These are phyloP conservation scores for Chromis chromis DNA, from an alignment of 2,797 vertebrate species.

Conservation along the genomic window DNA sequence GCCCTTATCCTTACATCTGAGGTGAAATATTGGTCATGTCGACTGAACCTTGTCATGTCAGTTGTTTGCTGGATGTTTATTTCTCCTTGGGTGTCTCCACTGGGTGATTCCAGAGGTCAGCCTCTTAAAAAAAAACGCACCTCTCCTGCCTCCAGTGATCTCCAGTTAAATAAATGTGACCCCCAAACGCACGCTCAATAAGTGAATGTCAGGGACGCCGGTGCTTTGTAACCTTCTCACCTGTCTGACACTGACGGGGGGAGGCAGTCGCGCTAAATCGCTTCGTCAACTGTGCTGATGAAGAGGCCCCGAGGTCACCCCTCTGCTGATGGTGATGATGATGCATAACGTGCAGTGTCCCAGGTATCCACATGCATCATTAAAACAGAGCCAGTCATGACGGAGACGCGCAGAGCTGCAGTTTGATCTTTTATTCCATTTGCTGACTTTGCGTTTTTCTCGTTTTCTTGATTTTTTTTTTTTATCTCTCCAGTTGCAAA, in stretches of 20 bases:
- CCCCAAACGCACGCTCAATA: conserved; percentile 29
- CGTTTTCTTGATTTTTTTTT: background rate
- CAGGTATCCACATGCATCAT: conserved; percentile 10
- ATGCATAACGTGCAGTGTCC: conserved; percentile 39
- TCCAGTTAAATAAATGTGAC: conserved; percentile 13
- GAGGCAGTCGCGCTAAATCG: conserved; percentile 42
- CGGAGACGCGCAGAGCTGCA: background rate
- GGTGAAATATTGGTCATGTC: conserved; percentile 16
- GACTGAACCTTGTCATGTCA: no score
- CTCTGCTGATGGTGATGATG: conserved; percentile 63
- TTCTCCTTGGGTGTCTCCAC: no score
- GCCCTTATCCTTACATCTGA: conserved; percentile 17
- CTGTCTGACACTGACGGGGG: conserved; percentile 30
- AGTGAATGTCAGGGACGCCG: conserved; percentile 48
- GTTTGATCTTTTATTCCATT: background rate
- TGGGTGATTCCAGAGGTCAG: no score
- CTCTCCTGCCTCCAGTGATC: conserved; percentile 13
- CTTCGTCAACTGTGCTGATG: conserved; percentile 75
- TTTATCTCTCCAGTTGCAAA: conserved; percentile 15
- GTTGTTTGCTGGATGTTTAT: no score
- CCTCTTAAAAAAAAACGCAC: no score
- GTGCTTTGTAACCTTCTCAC: conserved; percentile 55
- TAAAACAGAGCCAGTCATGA: no score
- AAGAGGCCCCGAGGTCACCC: conserved; percentile 71
- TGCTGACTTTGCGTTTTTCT: background rate